Evolutionary conservation across 2,888 invertebrate species (phyloP).

Genomic region (Stratiomys singularior): DNA sequence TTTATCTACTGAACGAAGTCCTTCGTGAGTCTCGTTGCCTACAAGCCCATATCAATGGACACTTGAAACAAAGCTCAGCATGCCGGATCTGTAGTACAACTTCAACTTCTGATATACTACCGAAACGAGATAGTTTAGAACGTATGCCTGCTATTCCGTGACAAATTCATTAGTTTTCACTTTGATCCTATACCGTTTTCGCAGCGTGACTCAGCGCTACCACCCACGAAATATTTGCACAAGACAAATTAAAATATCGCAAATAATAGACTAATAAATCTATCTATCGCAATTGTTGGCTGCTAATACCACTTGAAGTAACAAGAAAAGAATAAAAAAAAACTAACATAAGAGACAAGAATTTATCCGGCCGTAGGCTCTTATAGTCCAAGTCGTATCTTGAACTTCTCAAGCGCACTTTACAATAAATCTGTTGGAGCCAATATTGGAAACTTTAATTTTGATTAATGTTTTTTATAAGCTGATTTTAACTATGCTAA

Average conservation of each 20-base stretch:
- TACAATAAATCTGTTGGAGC: not conserved
- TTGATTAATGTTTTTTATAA: constrained; percentile 11
- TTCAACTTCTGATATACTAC: too few relatives aligned
- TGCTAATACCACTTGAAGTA: not conserved
- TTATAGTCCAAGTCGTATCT: not conserved
- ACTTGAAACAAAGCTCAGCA: too few relatives aligned
- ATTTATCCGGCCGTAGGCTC: not conserved
- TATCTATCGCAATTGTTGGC: not conserved
- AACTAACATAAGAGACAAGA: not conserved
- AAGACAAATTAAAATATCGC: constrained; percentile 1
- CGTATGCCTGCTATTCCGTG: too few relatives aligned
- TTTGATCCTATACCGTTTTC: too few relatives aligned
- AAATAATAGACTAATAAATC: constrained; percentile 4
- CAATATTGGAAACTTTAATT: not conserved
- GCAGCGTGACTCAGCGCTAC: too few relatives aligned
- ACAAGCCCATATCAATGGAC: too few relatives aligned
- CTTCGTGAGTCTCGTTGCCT: too few relatives aligned
- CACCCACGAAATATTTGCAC: not conserved
- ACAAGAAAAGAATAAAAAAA: not conserved
- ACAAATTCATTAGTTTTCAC: too few relatives aligned
- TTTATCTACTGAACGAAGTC: too few relatives aligned
- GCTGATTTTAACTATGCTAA: not conserved
- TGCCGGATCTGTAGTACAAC: too few relatives aligned
- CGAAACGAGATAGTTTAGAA: too few relatives aligned
- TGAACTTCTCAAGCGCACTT: not conserved